Percentiles rank a stretch among this genome's conserved stretches.
These are phyloP conservation scores for Drosophila mimica DNA, from an alignment of 2,888 invertebrate genomes.

Conservation along the genomic window DNA sequence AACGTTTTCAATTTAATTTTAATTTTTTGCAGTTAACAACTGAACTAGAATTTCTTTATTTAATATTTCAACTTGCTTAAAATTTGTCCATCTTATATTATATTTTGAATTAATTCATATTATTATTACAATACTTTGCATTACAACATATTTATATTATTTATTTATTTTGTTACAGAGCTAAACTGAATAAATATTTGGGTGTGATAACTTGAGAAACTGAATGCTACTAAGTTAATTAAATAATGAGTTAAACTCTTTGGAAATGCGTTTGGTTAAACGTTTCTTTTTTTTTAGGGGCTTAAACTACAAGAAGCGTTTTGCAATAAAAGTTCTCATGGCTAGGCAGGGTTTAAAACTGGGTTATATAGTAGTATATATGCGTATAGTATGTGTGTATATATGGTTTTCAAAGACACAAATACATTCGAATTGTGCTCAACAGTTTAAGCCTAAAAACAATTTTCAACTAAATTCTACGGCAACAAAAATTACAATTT, in stretches of 20 bases:
- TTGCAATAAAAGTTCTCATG: constrained; percentile 43
- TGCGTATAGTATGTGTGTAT: constrained; percentile 18
- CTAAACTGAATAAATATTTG: constrained; percentile 55
- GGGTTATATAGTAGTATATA: constrained; percentile 26
- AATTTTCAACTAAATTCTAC: constrained; percentile 67
- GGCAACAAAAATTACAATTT: constrained; percentile 57
- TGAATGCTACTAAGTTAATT: constrained; percentile 57
- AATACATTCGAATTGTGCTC: constrained; percentile 38
- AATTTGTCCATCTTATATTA: constrained; percentile 4
- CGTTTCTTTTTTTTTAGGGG: constrained; percentile 47
- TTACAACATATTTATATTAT: constrained; percentile 34
- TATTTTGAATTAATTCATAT: constrained; percentile 27
- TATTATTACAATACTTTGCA: constrained; percentile 42
- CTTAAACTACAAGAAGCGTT: constrained; percentile 52
- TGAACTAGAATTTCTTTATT: constrained; percentile 57
- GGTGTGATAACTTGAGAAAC: constrained; percentile 51
- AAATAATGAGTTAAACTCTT: constrained; percentile 32
- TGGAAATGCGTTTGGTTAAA: constrained; percentile 73
- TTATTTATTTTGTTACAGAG: constrained; percentile 34
- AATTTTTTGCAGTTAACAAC: constrained; percentile 49
- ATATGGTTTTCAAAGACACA: constrained; percentile 29
- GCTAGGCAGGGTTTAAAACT: constrained; percentile 54
- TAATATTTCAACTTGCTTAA: constrained; percentile 57
- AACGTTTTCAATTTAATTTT: constrained; percentile 15
- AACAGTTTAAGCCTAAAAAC: constrained; percentile 61